Percentiles rank a stretch among this genome's conserved stretches.
Conservation (phyloP, 2,797 vertebrate genomes). For the Lagorchestes hirsutus region DNA sequence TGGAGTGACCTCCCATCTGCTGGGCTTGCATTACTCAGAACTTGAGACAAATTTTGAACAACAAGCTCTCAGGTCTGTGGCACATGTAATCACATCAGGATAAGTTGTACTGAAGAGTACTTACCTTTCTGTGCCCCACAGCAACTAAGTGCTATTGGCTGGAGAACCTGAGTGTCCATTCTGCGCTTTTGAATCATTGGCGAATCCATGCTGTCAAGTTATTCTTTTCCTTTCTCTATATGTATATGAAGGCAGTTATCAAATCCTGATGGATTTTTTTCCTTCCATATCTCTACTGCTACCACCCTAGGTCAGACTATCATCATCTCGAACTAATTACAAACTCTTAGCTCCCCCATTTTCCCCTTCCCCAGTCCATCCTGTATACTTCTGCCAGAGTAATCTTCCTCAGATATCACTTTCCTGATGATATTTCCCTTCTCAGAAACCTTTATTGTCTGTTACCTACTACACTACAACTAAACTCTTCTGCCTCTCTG, state of each 20-base stretch:
- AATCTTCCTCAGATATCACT: background rate
- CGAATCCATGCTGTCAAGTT: background rate
- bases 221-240: constrained; percentile 31
- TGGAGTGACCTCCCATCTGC: constrained; percentile 32
- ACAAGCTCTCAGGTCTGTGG: background rate
- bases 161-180: background rate
- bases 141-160: constrained; percentile 17
- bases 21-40: constrained; percentile 35
- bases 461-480: constrained; percentile 50
- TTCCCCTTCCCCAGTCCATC: constrained; percentile 11
- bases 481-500: background rate
- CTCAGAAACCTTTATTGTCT: constrained; percentile 41
- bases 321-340: constrained; percentile 1
- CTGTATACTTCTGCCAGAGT: background rate
- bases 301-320: background rate
- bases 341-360: constrained; percentile 16
- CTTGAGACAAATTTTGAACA: background rate
- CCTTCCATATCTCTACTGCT: background rate
- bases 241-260: constrained; percentile 25
- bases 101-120: constrained; percentile 17
- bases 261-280: constrained; percentile 40
- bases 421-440: constrained; percentile 42
- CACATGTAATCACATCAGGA: background rate
- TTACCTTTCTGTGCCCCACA: constrained; percentile 26
- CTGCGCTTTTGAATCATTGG: background rate